phyloP scores from a whole-genome alignment of 2,888 invertebrate species.

The Corythucha ciliata region DNA sequence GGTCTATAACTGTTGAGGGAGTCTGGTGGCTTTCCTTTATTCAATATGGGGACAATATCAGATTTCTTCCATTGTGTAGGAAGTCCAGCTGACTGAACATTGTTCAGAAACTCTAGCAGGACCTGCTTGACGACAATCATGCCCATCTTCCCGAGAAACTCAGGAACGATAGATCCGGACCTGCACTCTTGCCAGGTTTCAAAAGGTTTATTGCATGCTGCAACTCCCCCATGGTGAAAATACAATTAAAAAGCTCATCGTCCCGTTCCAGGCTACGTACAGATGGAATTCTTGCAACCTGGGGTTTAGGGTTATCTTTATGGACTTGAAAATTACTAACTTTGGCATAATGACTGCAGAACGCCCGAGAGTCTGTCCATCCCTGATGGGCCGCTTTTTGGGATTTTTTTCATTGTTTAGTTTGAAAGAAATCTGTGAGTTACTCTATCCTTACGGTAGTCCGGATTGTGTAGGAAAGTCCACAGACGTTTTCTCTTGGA shows the following conservation, averaged over 20 bases:
- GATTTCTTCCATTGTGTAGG: constrained; percentile 3
- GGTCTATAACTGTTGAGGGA: background rate
- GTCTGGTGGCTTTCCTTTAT: constrained; percentile 2
- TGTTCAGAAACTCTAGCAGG: background rate
- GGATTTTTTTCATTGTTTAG: no score
- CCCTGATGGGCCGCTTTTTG: no score
- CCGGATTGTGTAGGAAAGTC: background rate
- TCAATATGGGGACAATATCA: constrained; percentile 1
- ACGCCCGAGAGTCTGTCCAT: background rate
- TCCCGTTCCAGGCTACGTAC: background rate
- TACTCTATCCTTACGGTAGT: background rate
- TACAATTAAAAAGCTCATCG: background rate
- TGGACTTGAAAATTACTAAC: background rate
- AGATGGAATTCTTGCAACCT: background rate
- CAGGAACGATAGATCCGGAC: background rate
- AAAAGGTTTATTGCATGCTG: background rate
- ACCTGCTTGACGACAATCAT: background rate
- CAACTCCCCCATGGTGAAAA: background rate
- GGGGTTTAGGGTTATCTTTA: background rate
- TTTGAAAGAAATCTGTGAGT: constrained; percentile 4
- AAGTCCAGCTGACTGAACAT: background rate
- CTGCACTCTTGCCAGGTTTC: background rate
- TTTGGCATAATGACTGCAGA: background rate
- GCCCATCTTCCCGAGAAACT: no score
- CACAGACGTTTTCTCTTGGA: background rate